These are phyloP conservation scores for Himalopsyche phryganea DNA, from an alignment of 1,140 invertebrate genomes.

Conservation along the genomic window DNA sequence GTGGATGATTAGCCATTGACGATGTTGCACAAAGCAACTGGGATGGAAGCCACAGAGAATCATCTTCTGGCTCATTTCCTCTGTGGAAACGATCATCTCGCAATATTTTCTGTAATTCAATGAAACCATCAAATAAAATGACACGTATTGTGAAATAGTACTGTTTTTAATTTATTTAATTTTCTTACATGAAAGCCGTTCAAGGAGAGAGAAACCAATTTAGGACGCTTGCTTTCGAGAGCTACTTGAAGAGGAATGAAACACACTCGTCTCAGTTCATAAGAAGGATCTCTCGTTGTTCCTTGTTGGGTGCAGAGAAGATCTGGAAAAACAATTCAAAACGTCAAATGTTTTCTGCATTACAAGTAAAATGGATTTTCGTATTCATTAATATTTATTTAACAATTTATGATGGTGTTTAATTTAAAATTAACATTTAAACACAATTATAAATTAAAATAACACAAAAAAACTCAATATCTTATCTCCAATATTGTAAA, in stretches of 20 bases:
- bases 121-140: too few species aligned
- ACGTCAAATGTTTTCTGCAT: constrained; percentile 8
- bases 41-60: constrained; percentile 85
- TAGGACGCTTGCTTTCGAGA: constrained; percentile 81
- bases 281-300: constrained; percentile 71
- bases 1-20: constrained; percentile 60
- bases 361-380: too few species aligned
- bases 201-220: constrained; percentile 75
- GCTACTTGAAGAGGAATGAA: constrained; percentile 78
- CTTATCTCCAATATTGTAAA: too few species aligned
- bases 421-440: background rate
- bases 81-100: constrained; percentile 88
- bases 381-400: background rate
- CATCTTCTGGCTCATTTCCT: constrained; percentile 86
- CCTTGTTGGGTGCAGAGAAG: constrained; percentile 77
- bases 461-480: too few species aligned
- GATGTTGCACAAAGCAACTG: constrained; percentile 81
- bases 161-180: too few species aligned
- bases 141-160: too few species aligned
- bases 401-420: background rate
- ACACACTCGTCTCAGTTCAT: constrained; percentile 79
- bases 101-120: constrained; percentile 70
- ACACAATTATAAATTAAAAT: too few species aligned
- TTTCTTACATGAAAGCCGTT: constrained; percentile 83
- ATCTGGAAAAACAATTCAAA: constrained; percentile 62